phyloP scores from a whole-genome alignment of 2,797 vertebrate species.

The Petrocephalus sullivani region DNA sequence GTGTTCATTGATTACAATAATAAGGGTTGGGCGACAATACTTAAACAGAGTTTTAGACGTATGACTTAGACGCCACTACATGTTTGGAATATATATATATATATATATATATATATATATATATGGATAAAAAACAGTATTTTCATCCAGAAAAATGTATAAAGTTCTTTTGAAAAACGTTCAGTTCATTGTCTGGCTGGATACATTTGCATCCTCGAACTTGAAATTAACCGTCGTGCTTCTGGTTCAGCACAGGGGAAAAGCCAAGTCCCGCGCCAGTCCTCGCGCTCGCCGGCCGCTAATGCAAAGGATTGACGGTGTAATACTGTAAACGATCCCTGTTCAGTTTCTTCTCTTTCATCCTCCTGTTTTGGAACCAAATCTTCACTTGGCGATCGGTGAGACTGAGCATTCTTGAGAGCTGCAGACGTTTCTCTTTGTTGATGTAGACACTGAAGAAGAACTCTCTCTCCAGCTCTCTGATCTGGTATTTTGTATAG shows the following conservation, averaged over 20 bases:
- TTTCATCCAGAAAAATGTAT: constrained; percentile 15
- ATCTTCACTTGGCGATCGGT: constrained; percentile 98
- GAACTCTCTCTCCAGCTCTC: constrained; percentile 96
- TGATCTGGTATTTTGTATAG: constrained; percentile 95
- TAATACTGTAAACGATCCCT: constrained; percentile 99
- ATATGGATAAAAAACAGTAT: constrained; percentile 14
- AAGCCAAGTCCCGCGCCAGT: constrained; percentile 22
- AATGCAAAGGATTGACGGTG: constrained; percentile 89
- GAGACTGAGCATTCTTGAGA: constrained; percentile 95
- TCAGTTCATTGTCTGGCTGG: constrained; percentile 20
- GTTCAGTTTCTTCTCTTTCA: constrained; percentile 99
- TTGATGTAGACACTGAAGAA: constrained; percentile 99
- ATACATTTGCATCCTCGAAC: constrained; percentile 57
- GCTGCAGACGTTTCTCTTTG: constrained; percentile 95
- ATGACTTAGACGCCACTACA: neutral
- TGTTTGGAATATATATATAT: constrained; percentile 4
- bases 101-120: neutral
- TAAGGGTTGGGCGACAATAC: neutral
- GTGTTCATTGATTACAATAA: constrained; percentile 12
- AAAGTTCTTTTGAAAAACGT: constrained; percentile 5
- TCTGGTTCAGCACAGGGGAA: constrained; percentile 24
- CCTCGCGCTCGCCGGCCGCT: constrained; percentile 46
- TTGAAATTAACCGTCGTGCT: constrained; percentile 63
- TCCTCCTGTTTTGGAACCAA: constrained; percentile 98
- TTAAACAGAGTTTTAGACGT: neutral